Conservation (phyloP, 53 echinoderm and acorn worm species). For the Echinometra lucunter region DNA sequence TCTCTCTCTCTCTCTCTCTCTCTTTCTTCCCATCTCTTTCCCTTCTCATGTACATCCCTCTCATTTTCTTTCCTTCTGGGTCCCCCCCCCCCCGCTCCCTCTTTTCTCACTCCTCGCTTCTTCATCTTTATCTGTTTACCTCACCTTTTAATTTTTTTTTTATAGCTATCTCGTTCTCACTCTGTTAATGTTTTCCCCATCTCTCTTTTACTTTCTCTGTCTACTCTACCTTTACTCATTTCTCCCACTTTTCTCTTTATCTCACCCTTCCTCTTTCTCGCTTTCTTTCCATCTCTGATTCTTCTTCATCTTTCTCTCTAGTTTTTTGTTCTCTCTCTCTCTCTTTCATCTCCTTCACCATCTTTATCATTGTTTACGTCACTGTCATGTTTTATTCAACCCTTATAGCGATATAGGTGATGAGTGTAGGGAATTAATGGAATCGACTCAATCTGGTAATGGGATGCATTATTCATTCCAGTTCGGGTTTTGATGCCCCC, state of each 20-base stretch:
- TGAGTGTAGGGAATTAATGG: constrained; percentile 39
- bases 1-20: not conserved
- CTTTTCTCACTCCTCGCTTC: too few species aligned
- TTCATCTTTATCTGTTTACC: too few species aligned
- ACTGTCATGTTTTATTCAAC: constrained; percentile 19
- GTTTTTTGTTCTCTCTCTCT: not conserved
- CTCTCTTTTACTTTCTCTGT: not conserved
- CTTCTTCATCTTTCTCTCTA: not conserved
- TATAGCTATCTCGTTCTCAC: too few species aligned
- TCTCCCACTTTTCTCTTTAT: not conserved
- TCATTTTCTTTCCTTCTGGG: not conserved
- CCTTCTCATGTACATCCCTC: not conserved
- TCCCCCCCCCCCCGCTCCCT: not conserved
- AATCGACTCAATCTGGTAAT: constrained; percentile 34
- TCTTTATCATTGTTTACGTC: too few species aligned
- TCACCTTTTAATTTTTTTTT: too few species aligned
- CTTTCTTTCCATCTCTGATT: not conserved
- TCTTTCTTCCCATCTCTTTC: not conserved
- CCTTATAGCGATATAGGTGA: constrained; percentile 21
- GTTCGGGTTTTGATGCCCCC: not conserved
- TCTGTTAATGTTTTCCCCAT: not conserved
- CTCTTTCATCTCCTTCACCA: not conserved
- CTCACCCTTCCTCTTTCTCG: not conserved
- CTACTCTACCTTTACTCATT: too few species aligned
- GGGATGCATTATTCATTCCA: constrained; percentile 21